These are phyloP conservation scores for Chelonoidis abingdonii DNA, from an alignment of 2,113 vertebrate species.

Conservation along the genomic window DNA sequence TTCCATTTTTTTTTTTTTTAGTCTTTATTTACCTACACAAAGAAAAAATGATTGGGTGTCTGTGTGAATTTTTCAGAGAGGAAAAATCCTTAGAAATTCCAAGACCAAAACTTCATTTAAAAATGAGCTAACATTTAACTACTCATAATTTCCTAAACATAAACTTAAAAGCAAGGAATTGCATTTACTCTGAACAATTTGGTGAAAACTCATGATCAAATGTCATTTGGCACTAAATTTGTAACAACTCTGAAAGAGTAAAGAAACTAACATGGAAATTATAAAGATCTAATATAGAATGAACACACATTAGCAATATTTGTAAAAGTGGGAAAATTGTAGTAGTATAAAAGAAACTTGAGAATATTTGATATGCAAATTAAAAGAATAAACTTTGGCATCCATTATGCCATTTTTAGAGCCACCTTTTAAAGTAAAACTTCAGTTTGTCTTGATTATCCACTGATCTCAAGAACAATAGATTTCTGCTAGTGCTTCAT, in stretches of 20 bases:
- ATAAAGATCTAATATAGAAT: neutral
- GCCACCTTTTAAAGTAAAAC: neutral
- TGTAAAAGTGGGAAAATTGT: neutral
- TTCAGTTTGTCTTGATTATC: neutral
- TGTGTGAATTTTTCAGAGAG: neutral
- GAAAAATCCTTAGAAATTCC: neutral
- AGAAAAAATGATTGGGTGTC: neutral
- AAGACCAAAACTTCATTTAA: too few species aligned
- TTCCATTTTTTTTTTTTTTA: neutral
- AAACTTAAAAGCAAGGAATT: neutral
- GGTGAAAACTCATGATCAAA: neutral
- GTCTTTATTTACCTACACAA: neutral
- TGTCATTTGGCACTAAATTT: neutral
- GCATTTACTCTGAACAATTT: neutral
- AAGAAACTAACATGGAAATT: neutral
- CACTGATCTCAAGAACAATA: neutral
- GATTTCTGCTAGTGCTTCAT: neutral
- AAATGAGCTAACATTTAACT: neutral
- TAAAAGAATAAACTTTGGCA: neutral
- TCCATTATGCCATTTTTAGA: neutral
- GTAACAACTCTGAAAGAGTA: neutral
- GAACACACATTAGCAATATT: neutral
- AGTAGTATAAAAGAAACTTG: neutral
- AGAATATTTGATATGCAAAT: neutral
- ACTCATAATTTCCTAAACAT: neutral